Evolutionary conservation across 2,797 vertebrate species (phyloP).

Genomic region (Takifugu ocellatus): DNA sequence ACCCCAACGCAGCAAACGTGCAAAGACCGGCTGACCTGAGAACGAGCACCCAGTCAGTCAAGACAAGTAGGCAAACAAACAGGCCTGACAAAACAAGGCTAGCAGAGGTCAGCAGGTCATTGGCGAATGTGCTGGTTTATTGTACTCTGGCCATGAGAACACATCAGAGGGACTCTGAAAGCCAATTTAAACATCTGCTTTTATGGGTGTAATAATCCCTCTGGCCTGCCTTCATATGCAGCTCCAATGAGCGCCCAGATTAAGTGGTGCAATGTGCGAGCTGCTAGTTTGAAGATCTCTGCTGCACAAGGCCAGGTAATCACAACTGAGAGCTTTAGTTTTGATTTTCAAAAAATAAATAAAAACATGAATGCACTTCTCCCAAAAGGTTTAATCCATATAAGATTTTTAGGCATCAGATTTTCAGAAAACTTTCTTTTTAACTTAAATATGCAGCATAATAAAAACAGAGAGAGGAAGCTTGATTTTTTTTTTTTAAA

Average conservation of each 20-base stretch:
- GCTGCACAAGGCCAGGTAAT: background rate
- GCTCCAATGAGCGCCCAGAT: conserved; percentile 57
- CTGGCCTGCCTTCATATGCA: conserved; percentile 60
- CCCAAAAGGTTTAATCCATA: too few species aligned
- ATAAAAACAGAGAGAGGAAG: too few species aligned
- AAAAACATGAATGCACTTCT: too few species aligned
- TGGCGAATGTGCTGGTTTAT: conserved; percentile 53
- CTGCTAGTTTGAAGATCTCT: conserved; percentile 7
- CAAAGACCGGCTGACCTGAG: conserved; percentile 12
- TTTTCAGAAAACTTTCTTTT: too few species aligned
- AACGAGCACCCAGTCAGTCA: conserved; percentile 37
- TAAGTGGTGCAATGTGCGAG: conserved; percentile 66
- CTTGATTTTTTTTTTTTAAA: too few species aligned
- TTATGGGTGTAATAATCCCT: conserved; percentile 76
- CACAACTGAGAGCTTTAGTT: background rate
- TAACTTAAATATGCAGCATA: too few species aligned
- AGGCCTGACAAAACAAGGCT: conserved; percentile 54
- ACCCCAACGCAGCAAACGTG: conserved; percentile 8
- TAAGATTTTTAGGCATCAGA: too few species aligned
- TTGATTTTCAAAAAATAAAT: too few species aligned
- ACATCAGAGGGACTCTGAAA: conserved; percentile 69
- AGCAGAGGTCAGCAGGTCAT: conserved; percentile 54
- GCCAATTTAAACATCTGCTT: conserved; percentile 73
- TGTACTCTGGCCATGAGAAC: conserved; percentile 62
- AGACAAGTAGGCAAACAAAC: conserved; percentile 44